Evolutionary conservation across 2,113 vertebrate species (phyloP).

Genomic region (Malurus cyaneus): DNA sequence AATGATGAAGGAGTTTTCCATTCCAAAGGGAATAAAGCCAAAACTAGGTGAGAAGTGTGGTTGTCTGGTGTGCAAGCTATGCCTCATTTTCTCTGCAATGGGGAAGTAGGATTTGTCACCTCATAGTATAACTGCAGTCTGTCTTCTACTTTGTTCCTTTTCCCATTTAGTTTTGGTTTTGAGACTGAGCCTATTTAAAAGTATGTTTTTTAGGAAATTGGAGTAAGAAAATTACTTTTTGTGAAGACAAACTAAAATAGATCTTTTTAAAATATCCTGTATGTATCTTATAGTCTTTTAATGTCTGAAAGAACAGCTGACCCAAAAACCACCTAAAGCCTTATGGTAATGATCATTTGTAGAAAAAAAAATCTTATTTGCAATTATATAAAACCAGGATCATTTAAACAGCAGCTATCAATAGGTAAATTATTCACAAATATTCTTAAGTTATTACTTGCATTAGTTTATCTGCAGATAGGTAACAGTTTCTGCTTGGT

Average conservation of each 20-base stretch:
- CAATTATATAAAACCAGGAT: background rate
- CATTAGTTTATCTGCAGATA: background rate
- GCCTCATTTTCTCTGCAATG: background rate
- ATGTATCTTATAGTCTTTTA: background rate
- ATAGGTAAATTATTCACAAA: background rate
- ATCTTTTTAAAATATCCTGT: background rate
- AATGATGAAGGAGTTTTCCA: background rate
- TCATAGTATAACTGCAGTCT: background rate
- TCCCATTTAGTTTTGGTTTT: background rate
- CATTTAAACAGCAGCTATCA: background rate
- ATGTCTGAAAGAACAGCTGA: background rate
- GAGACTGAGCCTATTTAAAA: background rate
- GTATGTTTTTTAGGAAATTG: background rate
- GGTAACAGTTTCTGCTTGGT: background rate
- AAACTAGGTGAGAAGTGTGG: background rate
- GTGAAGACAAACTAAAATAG: background rate
- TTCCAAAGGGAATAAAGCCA: background rate
- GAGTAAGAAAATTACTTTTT: background rate
- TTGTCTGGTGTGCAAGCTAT: background rate
- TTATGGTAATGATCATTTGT: background rate
- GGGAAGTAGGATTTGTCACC: background rate
- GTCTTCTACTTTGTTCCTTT: background rate
- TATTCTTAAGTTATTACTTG: background rate
- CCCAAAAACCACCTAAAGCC: background rate
- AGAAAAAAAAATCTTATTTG: background rate